Evolutionary conservation across 1,140 invertebrate species (phyloP), one percentile per base, ranked within the genome.

Genomic region (Apis florea): DNA sequence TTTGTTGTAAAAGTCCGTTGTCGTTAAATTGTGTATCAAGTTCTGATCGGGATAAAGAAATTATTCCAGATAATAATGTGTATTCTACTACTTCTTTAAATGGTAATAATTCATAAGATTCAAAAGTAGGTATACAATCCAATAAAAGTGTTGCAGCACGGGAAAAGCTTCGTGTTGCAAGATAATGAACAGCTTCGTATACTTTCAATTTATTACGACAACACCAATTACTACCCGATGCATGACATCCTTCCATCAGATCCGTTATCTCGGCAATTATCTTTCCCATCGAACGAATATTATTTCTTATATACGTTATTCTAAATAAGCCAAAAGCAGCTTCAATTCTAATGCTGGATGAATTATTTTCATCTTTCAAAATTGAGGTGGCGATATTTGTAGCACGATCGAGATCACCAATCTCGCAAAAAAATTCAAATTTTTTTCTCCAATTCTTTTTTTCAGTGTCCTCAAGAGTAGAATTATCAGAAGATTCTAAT

Each of bases 311-410:
- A 68, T 98, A 95, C 2, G 97, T 96, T 90, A 98, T 95, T 77
- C 97, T 95, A 86, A 98, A 98, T 63, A 97, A 94, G 85, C 96
- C 96, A 93, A 98, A 98, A 15, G 98, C 95, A 70, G 97, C 95
- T 93, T 98, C 97, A 53, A 98, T 93, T 78, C 96, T 93, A 89
- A 97, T 96, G 71, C 97, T 97, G 10, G 97, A 95, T 1, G 97
- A 97, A 19, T 97, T 95, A 26, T 96, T 97, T 87, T 97, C 96
- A 87, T 98, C 97, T 88, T 96, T 96, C 61, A 96, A 96, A 89
- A 97, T 96, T 3, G 95, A 92, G 87, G 96, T 96, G 47, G 97
- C 96, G 49, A 95, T 89, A 19, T 91, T 87, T 21, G 91, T 94
- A 12, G 90, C 92, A 51, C 59, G 86, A 93, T 95, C 95, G 91